These are phyloP conservation scores for Eledona agricola DNA, from an alignment of 2,888 invertebrate genomes.

Conservation along the genomic window DNA sequence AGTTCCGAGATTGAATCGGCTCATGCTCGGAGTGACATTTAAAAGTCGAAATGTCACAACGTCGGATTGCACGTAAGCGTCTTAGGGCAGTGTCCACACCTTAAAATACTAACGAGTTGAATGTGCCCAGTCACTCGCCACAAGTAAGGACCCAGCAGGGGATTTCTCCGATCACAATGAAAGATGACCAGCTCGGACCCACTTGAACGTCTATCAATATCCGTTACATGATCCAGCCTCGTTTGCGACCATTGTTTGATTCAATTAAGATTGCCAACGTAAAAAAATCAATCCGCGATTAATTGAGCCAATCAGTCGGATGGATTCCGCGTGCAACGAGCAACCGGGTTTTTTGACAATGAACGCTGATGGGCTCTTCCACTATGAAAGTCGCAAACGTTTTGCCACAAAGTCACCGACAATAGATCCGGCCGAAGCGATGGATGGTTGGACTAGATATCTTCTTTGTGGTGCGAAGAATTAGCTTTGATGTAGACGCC, in stretches of 20 bases:
- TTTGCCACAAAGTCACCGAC: too few species aligned
- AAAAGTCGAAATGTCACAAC: slow-evolving; percentile 39
- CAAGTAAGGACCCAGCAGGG: slow-evolving; percentile 40
- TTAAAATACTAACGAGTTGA: slow-evolving; percentile 53
- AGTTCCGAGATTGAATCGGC: slow-evolving; percentile 6
- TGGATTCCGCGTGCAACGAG: slow-evolving; percentile 6
- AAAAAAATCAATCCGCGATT: slow-evolving; percentile 21
- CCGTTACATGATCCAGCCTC: slow-evolving; percentile 36
- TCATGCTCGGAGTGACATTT: slow-evolving; percentile 35
- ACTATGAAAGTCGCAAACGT: too few species aligned
- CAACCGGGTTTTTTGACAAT: slow-evolving; percentile 16
- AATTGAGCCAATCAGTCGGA: slow-evolving; percentile 28
- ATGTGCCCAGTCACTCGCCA: slow-evolving; percentile 49
- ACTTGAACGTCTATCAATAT: slow-evolving; percentile 29
- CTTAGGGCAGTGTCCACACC: slow-evolving; percentile 51
- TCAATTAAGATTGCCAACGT: slow-evolving; percentile 35
- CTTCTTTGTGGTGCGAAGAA: too few species aligned
- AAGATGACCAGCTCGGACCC: slow-evolving; percentile 35
- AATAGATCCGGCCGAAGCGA: too few species aligned
- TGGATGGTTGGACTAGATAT: too few species aligned
- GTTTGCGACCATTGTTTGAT: slow-evolving; percentile 38
- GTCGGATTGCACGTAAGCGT: slow-evolving; percentile 36
- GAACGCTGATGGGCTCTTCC: too few species aligned
- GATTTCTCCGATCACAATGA: slow-evolving; percentile 42
- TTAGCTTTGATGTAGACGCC: too few species aligned